phyloP scores from a whole-genome alignment of 2,797 vertebrate species.

The Cyprinodon diabolis region DNA sequence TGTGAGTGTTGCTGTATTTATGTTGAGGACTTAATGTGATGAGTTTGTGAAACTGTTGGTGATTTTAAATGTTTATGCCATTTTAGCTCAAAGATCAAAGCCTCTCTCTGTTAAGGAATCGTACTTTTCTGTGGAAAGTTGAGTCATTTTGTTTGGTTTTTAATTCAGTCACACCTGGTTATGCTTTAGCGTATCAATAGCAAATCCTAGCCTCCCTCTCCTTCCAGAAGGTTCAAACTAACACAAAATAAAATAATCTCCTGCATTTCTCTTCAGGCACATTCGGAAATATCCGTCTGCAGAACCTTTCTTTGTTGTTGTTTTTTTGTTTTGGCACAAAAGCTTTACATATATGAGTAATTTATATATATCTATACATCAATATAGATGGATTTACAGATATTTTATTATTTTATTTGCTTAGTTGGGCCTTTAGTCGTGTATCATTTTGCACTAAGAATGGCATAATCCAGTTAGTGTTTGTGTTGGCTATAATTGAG shows the following conservation, averaged over 20 bases:
- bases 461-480: conserved; percentile 79
- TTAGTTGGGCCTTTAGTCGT: conserved; percentile 62
- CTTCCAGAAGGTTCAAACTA: neutral
- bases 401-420: conserved; percentile 15
- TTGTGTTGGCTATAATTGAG: conserved; percentile 69
- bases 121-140: conserved; percentile 48
- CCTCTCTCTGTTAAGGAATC: conserved; percentile 65
- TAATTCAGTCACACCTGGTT: conserved; percentile 40
- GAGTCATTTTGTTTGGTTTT: conserved; percentile 26
- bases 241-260: conserved; percentile 21
- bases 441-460: conserved; percentile 83
- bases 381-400: neutral
- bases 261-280: conserved; percentile 66
- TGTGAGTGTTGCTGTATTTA: conserved; percentile 78
- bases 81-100: conserved; percentile 80
- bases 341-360: conserved; percentile 64
- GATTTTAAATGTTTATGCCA: conserved; percentile 77
- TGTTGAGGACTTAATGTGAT: conserved; percentile 76
- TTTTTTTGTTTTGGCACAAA: conserved; percentile 42
- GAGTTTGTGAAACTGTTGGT: conserved; percentile 75
- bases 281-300: conserved; percentile 71
- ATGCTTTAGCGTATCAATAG: conserved; percentile 49
- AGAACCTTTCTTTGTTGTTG: conserved; percentile 23
- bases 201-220: conserved; percentile 22
- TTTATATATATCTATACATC: conserved; percentile 9